A percentile compares a stretch with the other conserved stretches of the same genome.
These are phyloP conservation scores for Trisateles emortualis DNA, from an alignment of 2,888 invertebrate species.

Conservation along the genomic window DNA sequence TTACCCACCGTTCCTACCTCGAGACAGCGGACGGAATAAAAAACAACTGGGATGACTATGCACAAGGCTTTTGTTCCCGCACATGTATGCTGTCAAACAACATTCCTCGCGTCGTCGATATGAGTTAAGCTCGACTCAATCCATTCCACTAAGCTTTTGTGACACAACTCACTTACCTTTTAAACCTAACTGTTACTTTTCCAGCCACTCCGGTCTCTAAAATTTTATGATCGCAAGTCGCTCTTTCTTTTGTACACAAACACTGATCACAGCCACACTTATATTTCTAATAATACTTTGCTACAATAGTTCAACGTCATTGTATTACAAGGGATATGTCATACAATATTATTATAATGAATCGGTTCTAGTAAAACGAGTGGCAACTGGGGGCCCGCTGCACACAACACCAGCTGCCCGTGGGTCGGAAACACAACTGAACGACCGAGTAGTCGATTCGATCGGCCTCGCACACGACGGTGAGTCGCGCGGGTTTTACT, in stretches of 20 bases:
- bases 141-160: constrained; percentile 78
- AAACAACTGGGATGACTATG: constrained; percentile 79
- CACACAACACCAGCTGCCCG: constrained; percentile 78
- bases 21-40: constrained; percentile 75
- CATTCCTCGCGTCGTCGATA: constrained; percentile 84
- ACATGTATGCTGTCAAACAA: constrained; percentile 85
- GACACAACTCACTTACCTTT: constrained; percentile 83
- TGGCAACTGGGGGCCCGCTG: constrained; percentile 69
- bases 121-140: constrained; percentile 82
- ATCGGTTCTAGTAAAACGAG: constrained; percentile 73
- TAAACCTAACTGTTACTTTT: constrained; percentile 82
- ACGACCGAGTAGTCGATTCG: constrained; percentile 73
- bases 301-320: constrained; percentile 71
- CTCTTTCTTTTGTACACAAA: constrained; percentile 64
- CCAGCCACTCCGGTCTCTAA: constrained; percentile 68
- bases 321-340: constrained; percentile 69
- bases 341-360: constrained; percentile 60
- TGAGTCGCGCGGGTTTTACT: constrained; percentile 69
- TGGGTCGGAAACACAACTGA: constrained; percentile 77
- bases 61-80: constrained; percentile 85
- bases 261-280: constrained; percentile 72
- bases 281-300: constrained; percentile 55
- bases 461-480: constrained; percentile 72
- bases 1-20: constrained; percentile 51
- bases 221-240: constrained; percentile 60